phyloP scores from a whole-genome alignment of 2,113 vertebrate species.

The Hydrochoerus hydrochaeris region DNA sequence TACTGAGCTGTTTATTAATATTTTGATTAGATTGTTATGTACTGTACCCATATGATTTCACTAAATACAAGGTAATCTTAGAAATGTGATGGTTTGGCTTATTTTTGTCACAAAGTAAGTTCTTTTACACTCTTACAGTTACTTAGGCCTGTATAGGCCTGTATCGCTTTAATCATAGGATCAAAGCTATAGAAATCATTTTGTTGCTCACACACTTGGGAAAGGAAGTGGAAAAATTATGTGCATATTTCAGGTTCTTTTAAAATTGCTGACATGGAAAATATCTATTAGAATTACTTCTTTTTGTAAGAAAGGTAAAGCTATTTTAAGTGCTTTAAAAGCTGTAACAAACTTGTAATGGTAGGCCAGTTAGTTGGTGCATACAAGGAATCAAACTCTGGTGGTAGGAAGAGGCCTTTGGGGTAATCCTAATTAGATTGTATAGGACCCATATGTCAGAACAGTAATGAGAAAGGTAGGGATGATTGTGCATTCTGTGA shows the following conservation, averaged over 20 bases:
- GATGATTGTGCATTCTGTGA: background rate
- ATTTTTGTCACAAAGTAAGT: background rate
- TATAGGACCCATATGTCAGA: background rate
- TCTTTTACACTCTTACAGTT: background rate
- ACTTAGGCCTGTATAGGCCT: background rate
- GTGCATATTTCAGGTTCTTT: background rate
- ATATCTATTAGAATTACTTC: background rate
- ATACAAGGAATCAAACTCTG: background rate
- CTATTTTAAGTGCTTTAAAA: background rate
- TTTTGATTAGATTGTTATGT: background rate
- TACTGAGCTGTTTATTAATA: background rate
- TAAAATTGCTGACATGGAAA: background rate
- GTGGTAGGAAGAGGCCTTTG: background rate
- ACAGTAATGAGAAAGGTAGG: background rate
- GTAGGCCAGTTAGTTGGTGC: background rate
- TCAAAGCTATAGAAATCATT: background rate
- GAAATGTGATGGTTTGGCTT: background rate
- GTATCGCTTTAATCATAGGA: background rate
- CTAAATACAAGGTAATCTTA: conserved; percentile 1
- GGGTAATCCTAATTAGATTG: background rate
- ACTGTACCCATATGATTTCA: conserved; percentile 1
- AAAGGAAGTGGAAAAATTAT: background rate
- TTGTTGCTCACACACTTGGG: background rate
- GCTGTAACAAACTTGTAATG: background rate
- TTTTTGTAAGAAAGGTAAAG: conserved; percentile 25